Conservation (phyloP, 2,888 invertebrate species). For the Acronicta psi region DNA sequence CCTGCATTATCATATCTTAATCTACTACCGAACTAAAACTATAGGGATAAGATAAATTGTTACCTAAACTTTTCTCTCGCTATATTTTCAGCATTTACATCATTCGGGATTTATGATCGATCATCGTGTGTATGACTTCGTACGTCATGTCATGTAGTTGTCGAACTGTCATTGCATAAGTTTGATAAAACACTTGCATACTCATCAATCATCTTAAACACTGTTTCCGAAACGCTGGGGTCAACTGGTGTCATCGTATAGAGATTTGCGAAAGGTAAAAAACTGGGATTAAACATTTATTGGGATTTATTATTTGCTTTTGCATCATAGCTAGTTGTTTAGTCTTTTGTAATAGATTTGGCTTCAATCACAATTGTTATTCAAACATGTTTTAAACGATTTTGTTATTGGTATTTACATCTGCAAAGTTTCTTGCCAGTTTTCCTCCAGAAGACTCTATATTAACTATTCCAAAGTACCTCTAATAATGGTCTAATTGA, state of each 20-base stretch:
- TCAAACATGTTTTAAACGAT: neutral
- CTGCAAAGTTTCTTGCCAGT: too few species aligned
- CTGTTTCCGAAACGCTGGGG: slow-evolving; percentile 44
- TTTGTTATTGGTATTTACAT: neutral
- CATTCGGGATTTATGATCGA: slow-evolving; percentile 55
- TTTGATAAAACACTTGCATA: slow-evolving; percentile 45
- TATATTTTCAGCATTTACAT: slow-evolving; percentile 35
- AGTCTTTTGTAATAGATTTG: slow-evolving; percentile 10
- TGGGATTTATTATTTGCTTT: slow-evolving; percentile 4
- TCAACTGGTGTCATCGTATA: slow-evolving; percentile 49
- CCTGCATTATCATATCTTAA: neutral
- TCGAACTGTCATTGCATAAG: slow-evolving; percentile 63
- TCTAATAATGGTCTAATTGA: too few species aligned
- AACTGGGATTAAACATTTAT: slow-evolving; percentile 21
- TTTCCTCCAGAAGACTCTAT: too few species aligned
- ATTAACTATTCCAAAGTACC: too few species aligned
- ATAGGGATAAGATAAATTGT: slow-evolving; percentile 22
- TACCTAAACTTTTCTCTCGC: slow-evolving; percentile 28
- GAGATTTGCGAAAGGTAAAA: slow-evolving; percentile 36
- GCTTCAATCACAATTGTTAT: neutral
- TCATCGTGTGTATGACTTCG: slow-evolving; percentile 43
- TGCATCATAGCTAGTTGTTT: slow-evolving; percentile 5
- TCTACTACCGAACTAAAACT: slow-evolving; percentile 8
- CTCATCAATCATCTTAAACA: slow-evolving; percentile 62
- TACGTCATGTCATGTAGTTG: slow-evolving; percentile 57